Evolutionary conservation across 1,140 invertebrate species (phyloP).

Genomic region (Thaumetopoea pityocampa): DNA sequence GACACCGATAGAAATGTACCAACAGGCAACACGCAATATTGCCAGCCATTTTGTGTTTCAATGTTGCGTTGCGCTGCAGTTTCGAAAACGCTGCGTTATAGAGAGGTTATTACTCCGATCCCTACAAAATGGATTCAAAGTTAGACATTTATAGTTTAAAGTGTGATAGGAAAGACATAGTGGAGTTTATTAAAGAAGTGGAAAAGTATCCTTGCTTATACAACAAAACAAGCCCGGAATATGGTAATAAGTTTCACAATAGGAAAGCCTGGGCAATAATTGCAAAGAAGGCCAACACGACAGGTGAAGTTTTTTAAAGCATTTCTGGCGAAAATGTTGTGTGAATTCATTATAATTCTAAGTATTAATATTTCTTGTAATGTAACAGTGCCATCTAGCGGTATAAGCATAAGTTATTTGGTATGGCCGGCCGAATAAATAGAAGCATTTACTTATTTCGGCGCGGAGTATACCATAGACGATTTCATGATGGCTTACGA

Average conservation of each 20-base stretch:
- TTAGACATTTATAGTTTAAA: conserved; percentile 11
- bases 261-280: conserved; percentile 18
- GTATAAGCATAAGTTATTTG: no score
- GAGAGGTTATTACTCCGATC: conserved; percentile 1
- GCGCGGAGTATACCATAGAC: no score
- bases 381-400: no score
- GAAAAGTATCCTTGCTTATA: conserved; percentile 24
- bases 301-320: conserved; percentile 10
- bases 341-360: no score
- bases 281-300: conserved; percentile 18
- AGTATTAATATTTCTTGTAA: no score
- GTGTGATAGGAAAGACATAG: conserved; percentile 18
- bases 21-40: conserved; percentile 13
- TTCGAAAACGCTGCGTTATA: conserved; percentile 4
- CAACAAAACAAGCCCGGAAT: conserved; percentile 20
- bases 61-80: conserved; percentile 16
- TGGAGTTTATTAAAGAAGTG: conserved; percentile 24
- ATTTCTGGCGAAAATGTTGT: no score
- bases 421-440: no score
- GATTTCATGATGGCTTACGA: no score
- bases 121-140: conserved; percentile 9
- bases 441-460: no score
- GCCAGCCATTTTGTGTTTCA: conserved; percentile 11
- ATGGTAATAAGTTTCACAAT: conserved; percentile 20
- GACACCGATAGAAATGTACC: not conserved